Percentiles rank a stretch among this genome's conserved stretches.
These are phyloP conservation scores for Penaeus japonicus DNA, from an alignment of 1,140 invertebrate genomes.

Conservation along the genomic window DNA sequence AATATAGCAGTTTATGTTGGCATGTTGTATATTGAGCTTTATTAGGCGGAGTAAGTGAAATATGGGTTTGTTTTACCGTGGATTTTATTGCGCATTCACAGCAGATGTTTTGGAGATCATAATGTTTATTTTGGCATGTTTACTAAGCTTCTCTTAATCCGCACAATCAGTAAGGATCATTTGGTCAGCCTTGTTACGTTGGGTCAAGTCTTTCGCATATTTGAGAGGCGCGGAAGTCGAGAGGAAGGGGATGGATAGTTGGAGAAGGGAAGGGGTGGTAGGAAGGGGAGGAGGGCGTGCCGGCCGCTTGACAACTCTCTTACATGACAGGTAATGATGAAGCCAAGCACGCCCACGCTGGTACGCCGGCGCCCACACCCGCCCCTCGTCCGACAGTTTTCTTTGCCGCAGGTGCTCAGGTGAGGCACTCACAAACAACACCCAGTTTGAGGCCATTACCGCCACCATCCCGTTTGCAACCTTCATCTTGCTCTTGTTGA, in stretches of 20 bases:
- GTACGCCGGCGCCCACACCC: constrained; percentile 15
- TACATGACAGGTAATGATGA: constrained; percentile 30
- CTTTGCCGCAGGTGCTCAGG: constrained; percentile 41
- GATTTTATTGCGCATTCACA: background rate
- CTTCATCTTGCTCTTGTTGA: too few species aligned
- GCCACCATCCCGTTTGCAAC: too few species aligned
- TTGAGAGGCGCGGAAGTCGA: background rate
- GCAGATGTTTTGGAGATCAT: background rate
- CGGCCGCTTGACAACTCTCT: background rate
- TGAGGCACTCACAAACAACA: background rate
- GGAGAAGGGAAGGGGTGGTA: background rate
- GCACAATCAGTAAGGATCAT: too few species aligned
- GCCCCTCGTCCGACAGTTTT: constrained; percentile 36
- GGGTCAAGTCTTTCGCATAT: too few species aligned
- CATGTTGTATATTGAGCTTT: too few species aligned
- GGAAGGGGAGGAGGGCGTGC: background rate
- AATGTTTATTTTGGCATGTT: background rate
- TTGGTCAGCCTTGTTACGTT: too few species aligned
- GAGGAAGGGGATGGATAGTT: background rate
- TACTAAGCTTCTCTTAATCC: too few species aligned
- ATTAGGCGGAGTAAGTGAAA: constrained; percentile 18
- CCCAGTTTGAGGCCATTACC: background rate
- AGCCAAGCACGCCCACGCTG: constrained; percentile 35
- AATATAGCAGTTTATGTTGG: too few species aligned
- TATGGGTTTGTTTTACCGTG: background rate